Conservation (phyloP, 2,888 invertebrate species). For the Dendrolimus pini region DNA sequence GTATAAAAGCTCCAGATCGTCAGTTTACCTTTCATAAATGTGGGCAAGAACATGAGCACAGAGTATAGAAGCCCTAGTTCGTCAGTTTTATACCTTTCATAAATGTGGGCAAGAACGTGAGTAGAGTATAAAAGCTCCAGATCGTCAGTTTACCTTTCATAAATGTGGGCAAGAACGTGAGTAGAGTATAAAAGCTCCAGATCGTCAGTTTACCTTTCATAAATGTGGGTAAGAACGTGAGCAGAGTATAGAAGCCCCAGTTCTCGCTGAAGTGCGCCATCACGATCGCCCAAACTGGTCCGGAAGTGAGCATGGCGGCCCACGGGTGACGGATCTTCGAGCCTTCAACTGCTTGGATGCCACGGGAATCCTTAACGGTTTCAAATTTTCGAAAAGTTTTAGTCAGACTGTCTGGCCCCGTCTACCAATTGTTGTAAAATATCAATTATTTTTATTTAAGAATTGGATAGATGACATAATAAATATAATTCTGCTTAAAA, state of each 20-base stretch:
- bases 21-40: too few relatives aligned
- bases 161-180: conserved; percentile 89
- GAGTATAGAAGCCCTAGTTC: conserved; percentile 77
- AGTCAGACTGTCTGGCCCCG: too few relatives aligned
- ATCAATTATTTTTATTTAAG: too few relatives aligned
- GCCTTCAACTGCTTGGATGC: conserved; percentile 56
- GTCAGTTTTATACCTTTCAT: too few relatives aligned
- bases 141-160: conserved; percentile 79
- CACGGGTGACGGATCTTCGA: conserved; percentile 82
- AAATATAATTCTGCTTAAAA: too few relatives aligned
- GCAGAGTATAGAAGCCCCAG: conserved; percentile 92
- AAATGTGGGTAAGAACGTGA: conserved; percentile 89
- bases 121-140: too few relatives aligned
- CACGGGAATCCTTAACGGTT: conserved; percentile 65
- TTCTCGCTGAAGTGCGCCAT: conserved; percentile 91
- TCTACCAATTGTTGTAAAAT: too few relatives aligned
- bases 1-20: too few relatives aligned
- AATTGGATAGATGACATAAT: too few relatives aligned
- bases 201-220: conserved; percentile 83
- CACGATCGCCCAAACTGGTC: conserved; percentile 89
- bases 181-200: conserved; percentile 92
- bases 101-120: too few relatives aligned
- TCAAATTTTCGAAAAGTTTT: too few relatives aligned
- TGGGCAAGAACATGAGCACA: conserved; percentile 89
- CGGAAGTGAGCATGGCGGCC: conserved; percentile 84